Percentiles rank a stretch among this genome's conserved stretches.
These are phyloP conservation scores for Leptogaster cylindrica DNA, from an alignment of 2,888 invertebrate species.

Conservation along the genomic window DNA sequence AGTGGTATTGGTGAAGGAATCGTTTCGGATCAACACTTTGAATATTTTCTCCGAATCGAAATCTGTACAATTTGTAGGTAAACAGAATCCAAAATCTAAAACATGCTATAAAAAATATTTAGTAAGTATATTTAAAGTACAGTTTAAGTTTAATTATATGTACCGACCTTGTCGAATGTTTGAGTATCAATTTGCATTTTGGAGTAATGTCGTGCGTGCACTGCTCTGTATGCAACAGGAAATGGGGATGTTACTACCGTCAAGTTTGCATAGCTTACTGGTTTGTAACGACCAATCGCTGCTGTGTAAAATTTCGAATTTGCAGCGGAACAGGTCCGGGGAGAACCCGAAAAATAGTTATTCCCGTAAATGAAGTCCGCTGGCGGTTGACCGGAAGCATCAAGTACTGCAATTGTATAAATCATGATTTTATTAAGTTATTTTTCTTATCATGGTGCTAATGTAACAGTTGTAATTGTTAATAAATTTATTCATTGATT, in stretches of 20 bases:
- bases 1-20: slow-evolving; percentile 38
- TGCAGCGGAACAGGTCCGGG: too few relatives aligned
- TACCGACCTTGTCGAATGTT: not conserved
- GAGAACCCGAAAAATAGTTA: too few relatives aligned
- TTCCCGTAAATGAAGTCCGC: too few relatives aligned
- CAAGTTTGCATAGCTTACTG: too few relatives aligned
- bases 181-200: not conserved
- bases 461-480: too few relatives aligned
- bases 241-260: not conserved
- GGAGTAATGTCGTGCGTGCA: not conserved
- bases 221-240: not conserved
- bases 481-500: too few relatives aligned
- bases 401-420: not conserved
- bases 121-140: not conserved
- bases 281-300: too few relatives aligned
- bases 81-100: slow-evolving; percentile 47
- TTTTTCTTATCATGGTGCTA: too few relatives aligned
- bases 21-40: slow-evolving; percentile 37
- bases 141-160: not conserved
- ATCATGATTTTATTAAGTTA: too few relatives aligned
- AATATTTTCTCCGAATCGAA: slow-evolving; percentile 40
- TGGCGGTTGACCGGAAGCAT: not conserved
- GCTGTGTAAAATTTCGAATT: too few relatives aligned
- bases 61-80: slow-evolving; percentile 44
- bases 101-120: slow-evolving; percentile 42